These are phyloP conservation scores for Petrocephalus sullivani DNA, from an alignment of 2,797 vertebrate genomes.

Conservation along the genomic window DNA sequence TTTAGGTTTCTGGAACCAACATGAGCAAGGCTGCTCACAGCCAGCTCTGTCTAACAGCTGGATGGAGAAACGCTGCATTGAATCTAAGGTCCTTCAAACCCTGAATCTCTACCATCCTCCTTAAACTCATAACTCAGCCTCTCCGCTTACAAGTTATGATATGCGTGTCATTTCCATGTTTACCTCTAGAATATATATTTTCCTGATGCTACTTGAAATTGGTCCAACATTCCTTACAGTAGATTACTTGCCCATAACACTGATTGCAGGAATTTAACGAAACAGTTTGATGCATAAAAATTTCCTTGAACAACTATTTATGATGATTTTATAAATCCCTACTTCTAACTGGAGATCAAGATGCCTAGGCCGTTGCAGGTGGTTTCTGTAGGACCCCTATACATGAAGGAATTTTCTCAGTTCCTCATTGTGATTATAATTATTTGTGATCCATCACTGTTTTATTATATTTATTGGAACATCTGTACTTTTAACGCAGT, in stretches of 20 bases:
- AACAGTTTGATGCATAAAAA: not conserved
- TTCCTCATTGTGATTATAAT: slow-evolving; percentile 45
- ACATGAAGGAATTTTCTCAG: not conserved
- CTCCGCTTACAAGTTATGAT: not conserved
- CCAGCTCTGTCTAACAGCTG: not conserved
- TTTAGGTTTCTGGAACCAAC: not conserved
- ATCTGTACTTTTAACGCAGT: slow-evolving; percentile 52
- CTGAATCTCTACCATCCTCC: not conserved
- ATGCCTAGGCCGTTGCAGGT: not conserved
- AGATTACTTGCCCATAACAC: not conserved
- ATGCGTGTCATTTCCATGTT: not conserved
- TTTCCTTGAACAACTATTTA: not conserved
- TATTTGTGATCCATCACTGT: slow-evolving; percentile 63
- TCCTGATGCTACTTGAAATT: not conserved
- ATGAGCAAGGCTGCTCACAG: not conserved
- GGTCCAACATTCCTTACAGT: not conserved
- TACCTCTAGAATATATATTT: not conserved
- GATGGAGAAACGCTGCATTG: not conserved
- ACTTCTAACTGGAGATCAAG: not conserved
- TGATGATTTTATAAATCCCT: not conserved
- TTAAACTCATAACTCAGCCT: not conserved
- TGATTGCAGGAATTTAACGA: not conserved
- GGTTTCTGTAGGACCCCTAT: not conserved
- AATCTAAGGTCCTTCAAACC: not conserved
- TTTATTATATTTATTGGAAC: slow-evolving; percentile 79